A percentile compares a stretch with the other conserved stretches of the same genome.
These are phyloP conservation scores for Cyphomyrmex costatus DNA, from an alignment of 1,140 invertebrate genomes.

Conservation along the genomic window DNA sequence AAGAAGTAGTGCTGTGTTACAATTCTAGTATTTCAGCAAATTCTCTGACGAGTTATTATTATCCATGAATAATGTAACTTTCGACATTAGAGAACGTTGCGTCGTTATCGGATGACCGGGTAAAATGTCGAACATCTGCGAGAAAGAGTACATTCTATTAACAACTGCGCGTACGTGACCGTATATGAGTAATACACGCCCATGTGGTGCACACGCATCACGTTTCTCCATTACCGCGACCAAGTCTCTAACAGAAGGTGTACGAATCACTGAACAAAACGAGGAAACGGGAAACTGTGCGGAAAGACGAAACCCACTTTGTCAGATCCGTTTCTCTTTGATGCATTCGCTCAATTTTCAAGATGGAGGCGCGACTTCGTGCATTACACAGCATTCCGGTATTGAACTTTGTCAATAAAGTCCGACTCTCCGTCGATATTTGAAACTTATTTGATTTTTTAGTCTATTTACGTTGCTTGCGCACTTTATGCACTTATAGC, in stretches of 20 bases:
- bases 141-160: slow-evolving; percentile 37
- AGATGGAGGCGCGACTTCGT: slow-evolving; percentile 10
- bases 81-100: neutral
- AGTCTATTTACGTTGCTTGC: too few relatives aligned
- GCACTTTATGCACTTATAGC: too few relatives aligned
- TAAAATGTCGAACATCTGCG: slow-evolving; percentile 22
- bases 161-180: neutral
- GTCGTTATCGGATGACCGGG: slow-evolving; percentile 8
- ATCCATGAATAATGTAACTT: neutral
- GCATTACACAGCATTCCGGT: neutral
- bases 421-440: too few relatives aligned
- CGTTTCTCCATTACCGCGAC: slow-evolving; percentile 48
- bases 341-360: slow-evolving; percentile 45
- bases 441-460: neutral
- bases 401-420: slow-evolving; percentile 23
- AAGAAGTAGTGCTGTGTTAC: neutral
- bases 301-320: slow-evolving; percentile 21
- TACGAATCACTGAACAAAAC: slow-evolving; percentile 39
- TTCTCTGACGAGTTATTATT: neutral
- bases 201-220: slow-evolving; percentile 45
- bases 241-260: neutral
- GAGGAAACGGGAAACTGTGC: slow-evolving; percentile 42
- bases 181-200: slow-evolving; percentile 8
- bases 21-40: neutral
- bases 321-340: slow-evolving; percentile 42